Conservation (phyloP, 2,888 invertebrate genomes). For the Thymelicus lineola region DNA sequence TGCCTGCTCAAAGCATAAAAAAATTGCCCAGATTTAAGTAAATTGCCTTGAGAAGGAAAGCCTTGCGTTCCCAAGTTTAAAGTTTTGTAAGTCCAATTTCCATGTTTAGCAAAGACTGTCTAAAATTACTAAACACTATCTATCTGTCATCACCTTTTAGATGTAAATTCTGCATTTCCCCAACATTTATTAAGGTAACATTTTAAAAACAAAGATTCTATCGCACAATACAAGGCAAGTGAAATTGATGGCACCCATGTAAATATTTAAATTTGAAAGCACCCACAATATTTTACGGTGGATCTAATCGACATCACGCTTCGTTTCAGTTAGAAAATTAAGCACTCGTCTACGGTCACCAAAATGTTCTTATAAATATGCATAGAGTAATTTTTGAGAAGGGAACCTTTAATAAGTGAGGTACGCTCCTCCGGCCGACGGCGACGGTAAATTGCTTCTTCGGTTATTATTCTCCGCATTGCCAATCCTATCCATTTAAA, state of each 20-base stretch:
- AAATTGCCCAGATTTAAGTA: too few relatives aligned
- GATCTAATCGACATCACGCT: constrained; percentile 37
- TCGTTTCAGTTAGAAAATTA: constrained; percentile 39
- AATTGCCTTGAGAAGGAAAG: too few relatives aligned
- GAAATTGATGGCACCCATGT: constrained; percentile 33
- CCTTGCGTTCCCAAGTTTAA: too few relatives aligned
- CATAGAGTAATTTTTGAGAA: constrained; percentile 70
- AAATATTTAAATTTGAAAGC: constrained; percentile 37
- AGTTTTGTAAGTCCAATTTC: too few relatives aligned
- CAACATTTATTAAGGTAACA: constrained; percentile 5
- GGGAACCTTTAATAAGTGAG: constrained; percentile 64
- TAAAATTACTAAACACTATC: too few relatives aligned
- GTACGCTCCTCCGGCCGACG: constrained; percentile 57
- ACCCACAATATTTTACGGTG: constrained; percentile 36
- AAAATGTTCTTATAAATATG: constrained; percentile 61
- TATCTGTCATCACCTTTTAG: not conserved
- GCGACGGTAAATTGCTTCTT: constrained; percentile 70
- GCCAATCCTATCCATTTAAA: constrained; percentile 83
- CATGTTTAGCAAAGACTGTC: too few relatives aligned
- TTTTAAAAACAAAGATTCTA: constrained; percentile 22
- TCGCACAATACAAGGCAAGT: constrained; percentile 21
- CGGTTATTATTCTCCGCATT: constrained; percentile 67
- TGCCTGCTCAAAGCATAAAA: too few relatives aligned
- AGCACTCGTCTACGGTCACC: constrained; percentile 38
- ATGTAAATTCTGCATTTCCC: not conserved